phyloP scores from a whole-genome alignment of 2,113 vertebrate species.

The Nerophis lumbriciformis region DNA sequence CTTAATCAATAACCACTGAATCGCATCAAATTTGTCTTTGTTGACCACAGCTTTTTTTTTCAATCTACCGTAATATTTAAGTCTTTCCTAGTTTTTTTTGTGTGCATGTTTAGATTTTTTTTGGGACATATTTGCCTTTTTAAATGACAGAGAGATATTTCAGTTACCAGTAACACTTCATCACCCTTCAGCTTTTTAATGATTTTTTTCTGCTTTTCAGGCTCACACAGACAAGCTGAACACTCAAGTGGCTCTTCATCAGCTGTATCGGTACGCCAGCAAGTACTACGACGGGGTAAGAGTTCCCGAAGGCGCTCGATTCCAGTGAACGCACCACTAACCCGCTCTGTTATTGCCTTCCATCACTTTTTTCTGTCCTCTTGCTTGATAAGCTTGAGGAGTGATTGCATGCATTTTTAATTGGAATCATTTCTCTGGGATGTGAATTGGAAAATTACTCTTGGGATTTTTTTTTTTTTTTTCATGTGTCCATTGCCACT shows the following conservation, averaged over 20 bases:
- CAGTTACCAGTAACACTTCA: background rate
- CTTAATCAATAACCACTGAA: too few relatives aligned
- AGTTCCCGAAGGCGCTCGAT: constrained; percentile 46
- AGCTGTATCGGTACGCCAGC: constrained; percentile 96
- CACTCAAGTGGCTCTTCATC: constrained; percentile 91
- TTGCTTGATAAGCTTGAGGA: constrained; percentile 62
- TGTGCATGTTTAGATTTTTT: too few relatives aligned
- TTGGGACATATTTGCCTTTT: background rate
- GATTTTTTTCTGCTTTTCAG: constrained; percentile 63
- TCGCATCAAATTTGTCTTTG: too few relatives aligned
- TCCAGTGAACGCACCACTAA: constrained; percentile 59
- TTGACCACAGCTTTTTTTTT: too few relatives aligned
- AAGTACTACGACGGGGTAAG: constrained; percentile 98
- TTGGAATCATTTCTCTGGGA: constrained; percentile 69
- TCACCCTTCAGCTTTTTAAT: constrained; percentile 5
- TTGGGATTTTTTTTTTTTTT: constrained; percentile 61
- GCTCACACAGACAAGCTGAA: constrained; percentile 95
- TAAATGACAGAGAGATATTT: background rate
- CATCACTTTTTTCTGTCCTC: constrained; percentile 30
- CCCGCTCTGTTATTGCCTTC: constrained; percentile 55
- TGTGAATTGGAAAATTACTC: constrained; percentile 70
- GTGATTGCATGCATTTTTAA: constrained; percentile 68
- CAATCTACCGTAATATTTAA: too few relatives aligned
- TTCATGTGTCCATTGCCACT: constrained; percentile 55
- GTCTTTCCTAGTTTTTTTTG: too few relatives aligned